Evolutionary conservation across 2,113 vertebrate species (phyloP), one percentile per base, ranked within the genome.

Genomic region (Zosterops lateralis): DNA sequence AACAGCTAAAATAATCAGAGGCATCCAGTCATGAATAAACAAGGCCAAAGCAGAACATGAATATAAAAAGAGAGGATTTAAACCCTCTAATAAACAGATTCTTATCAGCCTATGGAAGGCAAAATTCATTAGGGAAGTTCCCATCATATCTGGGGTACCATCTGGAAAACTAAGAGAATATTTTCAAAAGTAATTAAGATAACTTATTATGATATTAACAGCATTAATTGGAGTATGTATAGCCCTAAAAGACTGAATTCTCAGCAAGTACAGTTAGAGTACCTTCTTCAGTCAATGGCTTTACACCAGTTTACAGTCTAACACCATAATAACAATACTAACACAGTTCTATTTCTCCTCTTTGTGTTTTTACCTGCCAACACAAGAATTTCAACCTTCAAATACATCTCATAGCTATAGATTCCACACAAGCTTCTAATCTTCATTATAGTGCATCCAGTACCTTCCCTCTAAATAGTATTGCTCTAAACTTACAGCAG

Each of bases 1-100:
- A 13, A 94, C 64, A 84, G 36, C 82, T 92, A 82, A 95, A 96
- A 94, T 74, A 93, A 84, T 83, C 66, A 94, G 75, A 82, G 56
- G 45, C 40, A 95, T 87, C 87, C 67, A 70, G 29, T 3, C 47
- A 14, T 56, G 87, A 95, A 93, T 87, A 79, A 94, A 84, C 58
- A 92, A 91, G 47, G n/a, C 77, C 74, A 89, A 91, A 87, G 48
- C 57, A 90, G 86, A 93, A 88, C 20, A 89, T 8, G 20, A 89
- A 79, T 72, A 57, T 51, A 90, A 74, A 70, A 95, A 93, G 40
- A 74, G 5, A 78, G 17, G 38, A 85, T 83, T 89, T 26, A 28
- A 90, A 93, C 68, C 24, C 44, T 78, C 72, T 84, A 77, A 77
- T 56, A 89, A 92, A 81, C 53, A 94, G 78, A 89, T 28, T 64